phyloP scores from a whole-genome alignment of 2,888 invertebrate genomes.

The Calameuta idolon region DNA sequence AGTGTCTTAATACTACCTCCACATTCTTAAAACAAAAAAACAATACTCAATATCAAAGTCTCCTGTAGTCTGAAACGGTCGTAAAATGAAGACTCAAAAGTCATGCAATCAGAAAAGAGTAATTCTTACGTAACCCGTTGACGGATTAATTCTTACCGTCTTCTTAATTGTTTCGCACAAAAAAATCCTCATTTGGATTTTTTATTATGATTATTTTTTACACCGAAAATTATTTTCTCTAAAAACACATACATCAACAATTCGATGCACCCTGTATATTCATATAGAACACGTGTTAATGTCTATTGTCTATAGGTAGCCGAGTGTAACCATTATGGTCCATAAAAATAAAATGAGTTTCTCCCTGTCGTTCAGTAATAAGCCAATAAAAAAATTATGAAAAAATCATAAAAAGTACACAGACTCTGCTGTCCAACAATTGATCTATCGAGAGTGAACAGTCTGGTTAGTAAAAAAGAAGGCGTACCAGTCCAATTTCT shows the following conservation, averaged over 20 bases:
- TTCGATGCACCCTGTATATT: neutral
- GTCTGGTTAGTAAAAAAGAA: neutral
- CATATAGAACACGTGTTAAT: neutral
- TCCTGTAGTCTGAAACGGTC: neutral
- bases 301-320: neutral
- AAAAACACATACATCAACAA: neutral
- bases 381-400: neutral
- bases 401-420: neutral
- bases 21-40: neutral
- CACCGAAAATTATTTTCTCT: too few species aligned
- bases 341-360: neutral
- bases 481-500: neutral
- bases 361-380: neutral
- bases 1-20: neutral
- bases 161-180: too few species aligned
- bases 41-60: neutral
- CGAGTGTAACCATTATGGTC: neutral
- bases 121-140: neutral
- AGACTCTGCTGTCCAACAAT: neutral
- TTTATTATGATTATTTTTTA: too few species aligned
- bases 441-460: neutral
- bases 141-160: neutral
- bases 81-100: neutral
- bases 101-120: neutral
- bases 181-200: too few species aligned